Conservation (phyloP, 2,888 invertebrate genomes). For the Drosophila pseudotakahashii region DNA sequence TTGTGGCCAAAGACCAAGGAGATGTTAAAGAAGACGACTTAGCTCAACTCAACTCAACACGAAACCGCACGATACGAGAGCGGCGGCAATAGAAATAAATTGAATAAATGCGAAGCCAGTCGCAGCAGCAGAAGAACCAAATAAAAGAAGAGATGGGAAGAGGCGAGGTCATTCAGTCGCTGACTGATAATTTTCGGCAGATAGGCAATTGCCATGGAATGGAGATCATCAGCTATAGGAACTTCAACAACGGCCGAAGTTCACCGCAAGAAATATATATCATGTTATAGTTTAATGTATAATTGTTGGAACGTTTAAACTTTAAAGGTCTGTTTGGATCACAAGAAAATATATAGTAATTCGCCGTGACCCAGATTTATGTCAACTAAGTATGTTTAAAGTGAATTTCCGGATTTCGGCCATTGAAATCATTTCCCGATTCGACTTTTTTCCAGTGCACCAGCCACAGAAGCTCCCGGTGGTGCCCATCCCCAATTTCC, state of each 20-base stretch:
- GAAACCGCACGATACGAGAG: slow-evolving; percentile 33
- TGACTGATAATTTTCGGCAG: slow-evolving; percentile 74
- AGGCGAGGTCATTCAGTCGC: slow-evolving; percentile 61
- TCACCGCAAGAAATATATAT: slow-evolving; percentile 2
- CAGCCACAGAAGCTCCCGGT: slow-evolving; percentile 12
- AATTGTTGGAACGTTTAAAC: too few relatives aligned
- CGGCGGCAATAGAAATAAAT: slow-evolving; percentile 73
- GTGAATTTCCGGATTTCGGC: too few relatives aligned
- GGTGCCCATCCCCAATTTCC: slow-evolving; percentile 62
- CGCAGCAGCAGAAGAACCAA: slow-evolving; percentile 35
- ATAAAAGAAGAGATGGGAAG: slow-evolving; percentile 19
- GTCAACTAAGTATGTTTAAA: too few relatives aligned
- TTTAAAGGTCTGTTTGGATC: too few relatives aligned
- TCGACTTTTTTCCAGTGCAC: slow-evolving; percentile 20
- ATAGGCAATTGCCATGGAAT: slow-evolving; percentile 71
- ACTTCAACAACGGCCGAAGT: slow-evolving; percentile 8
- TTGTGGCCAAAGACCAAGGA: slow-evolving; percentile 74
- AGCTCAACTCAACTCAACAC: slow-evolving; percentile 21
- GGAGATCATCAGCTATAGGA: slow-evolving; percentile 56
- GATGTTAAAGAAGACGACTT: slow-evolving; percentile 48
- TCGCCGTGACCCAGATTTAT: too few relatives aligned
- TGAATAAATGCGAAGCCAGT: slow-evolving; percentile 70
- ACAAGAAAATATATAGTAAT: too few relatives aligned
- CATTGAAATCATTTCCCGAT: background rate
- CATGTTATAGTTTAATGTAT: too few relatives aligned